A percentile compares a stretch with the other conserved stretches of the same genome.
Conservation (phyloP, 2,797 vertebrate species). For the Cygnus olor region DNA sequence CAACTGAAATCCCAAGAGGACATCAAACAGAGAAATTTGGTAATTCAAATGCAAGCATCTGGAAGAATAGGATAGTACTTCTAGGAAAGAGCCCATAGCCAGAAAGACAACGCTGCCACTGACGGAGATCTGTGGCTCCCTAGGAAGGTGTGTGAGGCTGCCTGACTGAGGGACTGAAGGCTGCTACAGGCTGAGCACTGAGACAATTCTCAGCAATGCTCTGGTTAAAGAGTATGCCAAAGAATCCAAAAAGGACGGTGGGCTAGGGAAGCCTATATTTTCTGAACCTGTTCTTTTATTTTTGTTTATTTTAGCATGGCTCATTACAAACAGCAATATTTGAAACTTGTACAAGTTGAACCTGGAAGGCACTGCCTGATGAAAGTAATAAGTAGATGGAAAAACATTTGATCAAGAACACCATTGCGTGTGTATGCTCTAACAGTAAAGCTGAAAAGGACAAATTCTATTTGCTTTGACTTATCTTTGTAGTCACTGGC, state of each 20-base stretch:
- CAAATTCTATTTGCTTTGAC: conserved; percentile 23
- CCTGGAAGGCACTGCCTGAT: background rate
- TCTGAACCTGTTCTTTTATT: background rate
- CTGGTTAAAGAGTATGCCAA: background rate
- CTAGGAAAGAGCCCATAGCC: background rate
- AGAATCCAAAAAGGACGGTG: background rate
- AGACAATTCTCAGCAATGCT: background rate
- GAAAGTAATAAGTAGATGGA: background rate
- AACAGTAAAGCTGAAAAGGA: background rate
- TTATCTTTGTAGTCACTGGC: background rate
- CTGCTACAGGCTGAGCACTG: background rate
- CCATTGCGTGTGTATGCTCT: background rate
- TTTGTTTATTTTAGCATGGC: background rate
- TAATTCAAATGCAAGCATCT: background rate
- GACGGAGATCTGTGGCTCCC: background rate
- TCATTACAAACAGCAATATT: background rate
- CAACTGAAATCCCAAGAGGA: background rate
- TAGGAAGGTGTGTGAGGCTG: background rate
- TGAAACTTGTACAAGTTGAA: background rate
- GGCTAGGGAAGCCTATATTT: background rate
- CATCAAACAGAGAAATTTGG: background rate
- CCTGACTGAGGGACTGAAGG: background rate
- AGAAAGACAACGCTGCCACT: background rate
- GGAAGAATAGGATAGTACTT: background rate
- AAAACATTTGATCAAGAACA: background rate